phyloP scores from a whole-genome alignment of 2,797 vertebrate genomes.

The Eospalax fontanierii region DNA sequence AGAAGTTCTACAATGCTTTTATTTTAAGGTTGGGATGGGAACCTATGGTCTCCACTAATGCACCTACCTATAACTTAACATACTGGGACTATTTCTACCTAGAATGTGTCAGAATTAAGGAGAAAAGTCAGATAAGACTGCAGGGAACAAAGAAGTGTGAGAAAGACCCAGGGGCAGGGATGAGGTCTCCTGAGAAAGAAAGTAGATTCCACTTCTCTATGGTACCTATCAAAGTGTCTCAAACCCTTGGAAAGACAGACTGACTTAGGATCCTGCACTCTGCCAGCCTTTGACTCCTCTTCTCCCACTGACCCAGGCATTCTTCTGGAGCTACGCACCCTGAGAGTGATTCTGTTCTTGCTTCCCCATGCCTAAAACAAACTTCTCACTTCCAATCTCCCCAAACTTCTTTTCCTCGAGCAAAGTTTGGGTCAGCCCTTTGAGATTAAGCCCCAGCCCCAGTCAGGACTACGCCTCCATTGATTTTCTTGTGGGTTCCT shows the following conservation, averaged over 20 bases:
- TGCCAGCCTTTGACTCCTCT: rapidly evolving
- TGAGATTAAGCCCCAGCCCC: no score
- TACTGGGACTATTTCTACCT: background rate
- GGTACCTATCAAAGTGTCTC: background rate
- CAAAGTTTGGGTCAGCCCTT: background rate
- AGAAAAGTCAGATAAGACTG: background rate
- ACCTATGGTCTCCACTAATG: background rate
- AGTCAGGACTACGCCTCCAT: background rate
- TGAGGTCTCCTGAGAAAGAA: background rate
- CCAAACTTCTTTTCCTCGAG: background rate
- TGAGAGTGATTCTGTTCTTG: rapidly evolving
- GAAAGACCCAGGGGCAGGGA: background rate
- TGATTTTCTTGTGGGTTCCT: background rate
- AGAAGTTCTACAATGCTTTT: background rate
- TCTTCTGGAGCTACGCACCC: background rate
- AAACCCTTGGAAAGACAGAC: rapidly evolving
- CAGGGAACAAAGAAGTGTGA: background rate
- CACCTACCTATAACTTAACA: background rate
- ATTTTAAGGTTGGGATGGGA: background rate
- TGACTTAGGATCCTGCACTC: background rate
- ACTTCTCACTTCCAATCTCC: rapidly evolving
- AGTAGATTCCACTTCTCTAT: background rate
- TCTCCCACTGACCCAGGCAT: background rate
- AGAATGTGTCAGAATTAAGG: background rate
- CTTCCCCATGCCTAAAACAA: rapidly evolving